Conservation (phyloP, 2,797 vertebrate genomes). For the Nyctibius grandis region DNA sequence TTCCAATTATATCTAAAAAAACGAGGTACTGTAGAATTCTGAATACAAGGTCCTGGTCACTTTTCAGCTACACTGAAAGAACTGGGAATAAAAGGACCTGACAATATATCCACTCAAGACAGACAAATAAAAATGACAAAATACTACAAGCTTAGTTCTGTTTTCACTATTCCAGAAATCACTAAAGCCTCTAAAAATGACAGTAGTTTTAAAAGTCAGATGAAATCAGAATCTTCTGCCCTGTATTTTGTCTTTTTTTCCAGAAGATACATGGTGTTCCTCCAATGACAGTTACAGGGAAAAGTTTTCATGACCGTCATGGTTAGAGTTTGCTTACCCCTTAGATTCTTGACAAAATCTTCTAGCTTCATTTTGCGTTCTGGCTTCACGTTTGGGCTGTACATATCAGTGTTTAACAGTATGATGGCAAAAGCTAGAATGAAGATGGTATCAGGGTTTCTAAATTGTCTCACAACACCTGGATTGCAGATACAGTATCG, state of each 20-base stretch:
- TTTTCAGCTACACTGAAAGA: not conserved
- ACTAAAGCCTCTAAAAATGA: not conserved
- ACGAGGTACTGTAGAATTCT: not conserved
- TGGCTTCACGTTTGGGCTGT: slow-evolving; percentile 96
- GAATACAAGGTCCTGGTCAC: not conserved
- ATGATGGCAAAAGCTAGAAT: slow-evolving; percentile 97
- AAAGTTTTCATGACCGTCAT: not conserved
- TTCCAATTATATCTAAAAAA: not conserved
- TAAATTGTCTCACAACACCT: slow-evolving; percentile 92
- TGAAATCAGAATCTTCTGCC: not conserved
- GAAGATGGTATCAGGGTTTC: slow-evolving; percentile 97
- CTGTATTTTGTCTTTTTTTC: not conserved
- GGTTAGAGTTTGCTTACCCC: slow-evolving; percentile 75
- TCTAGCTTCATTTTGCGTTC: slow-evolving; percentile 98
- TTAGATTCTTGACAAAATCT: slow-evolving; percentile 95
- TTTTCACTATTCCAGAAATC: not conserved
- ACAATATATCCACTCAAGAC: not conserved
- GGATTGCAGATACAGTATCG: slow-evolving; percentile 98
- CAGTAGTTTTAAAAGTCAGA: not conserved
- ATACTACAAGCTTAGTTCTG: not conserved
- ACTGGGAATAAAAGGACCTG: not conserved
- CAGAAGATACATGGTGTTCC: not conserved
- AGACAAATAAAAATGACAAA: not conserved
- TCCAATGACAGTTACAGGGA: not conserved
- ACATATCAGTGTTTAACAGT: slow-evolving; percentile 98